Percentiles rank a stretch among this genome's conserved stretches.
Evolutionary conservation across 2,797 vertebrate genomes (phyloP).

Genomic region (Anabacerthia variegaticeps): DNA sequence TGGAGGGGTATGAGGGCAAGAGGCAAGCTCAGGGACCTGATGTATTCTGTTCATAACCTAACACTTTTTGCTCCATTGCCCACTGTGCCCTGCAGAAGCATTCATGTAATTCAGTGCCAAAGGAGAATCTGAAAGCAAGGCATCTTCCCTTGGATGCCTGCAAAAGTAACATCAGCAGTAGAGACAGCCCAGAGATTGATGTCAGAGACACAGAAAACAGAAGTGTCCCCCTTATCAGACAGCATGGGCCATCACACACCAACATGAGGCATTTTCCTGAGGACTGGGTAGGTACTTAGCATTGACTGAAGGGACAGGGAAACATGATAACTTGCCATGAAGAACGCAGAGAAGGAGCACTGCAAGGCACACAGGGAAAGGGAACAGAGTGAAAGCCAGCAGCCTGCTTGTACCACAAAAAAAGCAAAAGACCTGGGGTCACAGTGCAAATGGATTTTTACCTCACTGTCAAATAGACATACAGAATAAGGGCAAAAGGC

Average conservation of each 20-base stretch:
- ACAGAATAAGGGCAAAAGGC: background rate
- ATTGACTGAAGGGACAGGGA: background rate
- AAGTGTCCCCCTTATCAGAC: background rate
- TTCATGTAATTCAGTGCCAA: background rate
- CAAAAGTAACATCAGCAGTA: background rate
- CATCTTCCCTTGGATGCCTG: background rate
- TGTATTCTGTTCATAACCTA: background rate
- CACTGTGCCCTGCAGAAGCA: background rate
- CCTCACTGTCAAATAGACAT: background rate
- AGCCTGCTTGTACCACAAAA: background rate
- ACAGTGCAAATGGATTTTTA: background rate
- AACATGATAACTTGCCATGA: background rate
- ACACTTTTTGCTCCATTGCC: rapidly evolving
- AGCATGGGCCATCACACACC: background rate
- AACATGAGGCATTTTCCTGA: background rate
- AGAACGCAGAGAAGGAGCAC: background rate
- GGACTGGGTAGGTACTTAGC: background rate
- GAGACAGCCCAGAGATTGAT: background rate
- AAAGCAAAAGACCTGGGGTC: background rate
- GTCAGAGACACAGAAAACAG: background rate
- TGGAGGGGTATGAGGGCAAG: background rate
- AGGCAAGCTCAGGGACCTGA: background rate
- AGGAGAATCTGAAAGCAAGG: background rate
- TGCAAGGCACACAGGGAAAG: background rate
- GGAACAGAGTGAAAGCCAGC: background rate